Evolutionary conservation across 1,140 invertebrate species (phyloP), one percentile per base, ranked within the genome.

Genomic region (Drosophila azteca): DNA sequence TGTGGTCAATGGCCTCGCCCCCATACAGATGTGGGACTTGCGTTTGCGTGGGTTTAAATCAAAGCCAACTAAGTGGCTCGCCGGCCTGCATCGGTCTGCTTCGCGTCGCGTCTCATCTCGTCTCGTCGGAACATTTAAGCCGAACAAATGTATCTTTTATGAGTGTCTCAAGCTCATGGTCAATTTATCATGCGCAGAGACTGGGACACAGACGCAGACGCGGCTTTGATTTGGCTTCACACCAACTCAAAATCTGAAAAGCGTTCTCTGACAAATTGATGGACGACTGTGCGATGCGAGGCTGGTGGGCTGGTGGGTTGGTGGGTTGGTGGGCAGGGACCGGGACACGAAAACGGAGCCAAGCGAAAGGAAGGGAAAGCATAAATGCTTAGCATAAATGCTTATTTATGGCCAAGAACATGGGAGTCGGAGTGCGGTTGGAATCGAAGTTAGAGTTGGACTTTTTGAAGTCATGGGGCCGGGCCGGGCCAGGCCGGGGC

Each of bases 21-120:
- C 45, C 68, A 45, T 50, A 39, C 45, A 45, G 39, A 46, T 46
- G 55, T 35, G 61, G 63, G 26, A 48, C 59, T 49, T 51, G 50
- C 83, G 83, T 88, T 67, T 59, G 78, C 83, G 83, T 88, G 83
- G 83, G 83, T 73, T 70, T 3, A 67, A 67, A 88, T 88, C 83
- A 88, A 78, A 81, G 58, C 79, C 53, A 82, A 83, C 77, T 87
- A 87, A 88, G 83, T 88, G 81, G 72, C 80, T 66, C 72, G 44
- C 71, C 50, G 44, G 29, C 49, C 22, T 49, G 31, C 31, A 8
- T 31, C 31, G 9, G 17, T 20, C 17, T 20, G 17, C 17, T 0
- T 20, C 17, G 17, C 17, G 17, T 20, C 17, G 17, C 17, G 17
- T 20, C 17, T n/a, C n/a, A n/a, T n/a, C n/a, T n/a, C 17, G 17